phyloP scores from a whole-genome alignment of 2,113 vertebrate genomes.

The Pelecanoides urinatrix region DNA sequence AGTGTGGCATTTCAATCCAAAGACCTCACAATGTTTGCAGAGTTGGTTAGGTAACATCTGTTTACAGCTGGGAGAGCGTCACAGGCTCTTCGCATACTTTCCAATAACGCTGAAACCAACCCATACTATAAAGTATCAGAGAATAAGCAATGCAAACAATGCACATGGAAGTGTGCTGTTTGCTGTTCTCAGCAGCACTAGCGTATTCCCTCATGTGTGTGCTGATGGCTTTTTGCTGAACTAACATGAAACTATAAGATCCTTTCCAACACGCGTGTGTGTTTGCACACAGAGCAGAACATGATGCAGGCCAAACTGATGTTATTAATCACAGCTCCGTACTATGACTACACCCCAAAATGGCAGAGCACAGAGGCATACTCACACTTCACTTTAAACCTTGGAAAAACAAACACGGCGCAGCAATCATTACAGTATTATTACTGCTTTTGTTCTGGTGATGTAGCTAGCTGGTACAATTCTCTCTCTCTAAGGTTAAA shows the following conservation, averaged over 20 bases:
- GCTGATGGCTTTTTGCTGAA: slow-evolving; percentile 8
- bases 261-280: not conserved
- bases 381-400: not conserved
- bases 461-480: not conserved
- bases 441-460: not conserved
- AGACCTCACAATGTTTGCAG: not conserved
- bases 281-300: not conserved
- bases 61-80: not conserved
- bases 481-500: not conserved
- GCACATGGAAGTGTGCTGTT: not conserved
- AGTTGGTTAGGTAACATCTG: not conserved
- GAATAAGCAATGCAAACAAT: not conserved
- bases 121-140: not conserved
- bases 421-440: not conserved
- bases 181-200: not conserved
- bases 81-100: not conserved
- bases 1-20: not conserved
- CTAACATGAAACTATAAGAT: not conserved
- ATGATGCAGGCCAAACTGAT: not conserved
- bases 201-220: not conserved
- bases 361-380: not conserved
- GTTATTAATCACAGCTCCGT: not conserved
- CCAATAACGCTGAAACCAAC: not conserved
- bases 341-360: not conserved
- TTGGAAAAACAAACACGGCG: not conserved